These are phyloP conservation scores for Mastacembelus armatus DNA, from an alignment of 2,797 vertebrate genomes.

Conservation along the genomic window DNA sequence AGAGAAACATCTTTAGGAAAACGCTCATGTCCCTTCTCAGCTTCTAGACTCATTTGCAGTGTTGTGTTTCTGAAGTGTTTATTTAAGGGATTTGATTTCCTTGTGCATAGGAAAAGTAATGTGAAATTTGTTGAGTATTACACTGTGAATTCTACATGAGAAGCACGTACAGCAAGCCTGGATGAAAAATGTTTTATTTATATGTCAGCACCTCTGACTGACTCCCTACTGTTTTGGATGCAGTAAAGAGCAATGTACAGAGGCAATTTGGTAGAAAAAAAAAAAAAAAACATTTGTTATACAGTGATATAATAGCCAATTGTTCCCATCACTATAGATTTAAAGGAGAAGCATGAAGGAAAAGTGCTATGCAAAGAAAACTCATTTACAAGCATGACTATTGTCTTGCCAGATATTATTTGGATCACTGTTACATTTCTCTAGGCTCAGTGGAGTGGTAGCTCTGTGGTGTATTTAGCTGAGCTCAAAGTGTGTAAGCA, in stretches of 20 bases:
- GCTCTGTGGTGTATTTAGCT: not conserved
- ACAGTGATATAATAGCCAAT: conserved; percentile 5
- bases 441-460: not conserved
- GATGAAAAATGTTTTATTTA: conserved; percentile 35
- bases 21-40: conserved; percentile 2
- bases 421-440: conserved; percentile 4
- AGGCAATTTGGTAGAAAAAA: not conserved
- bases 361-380: conserved; percentile 1
- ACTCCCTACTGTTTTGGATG: conserved; percentile 18
- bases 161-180: not conserved
- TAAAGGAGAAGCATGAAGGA: not conserved
- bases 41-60: conserved; percentile 4
- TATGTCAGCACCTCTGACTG: conserved; percentile 10
- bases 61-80: conserved; percentile 17
- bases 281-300: not conserved
- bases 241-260: conserved; percentile 14
- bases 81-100: conserved; percentile 4
- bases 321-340: conserved; percentile 1
- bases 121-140: conserved; percentile 21
- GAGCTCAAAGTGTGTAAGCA: too few relatives aligned
- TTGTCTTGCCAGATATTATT: not conserved
- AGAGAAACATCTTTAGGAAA: conserved; percentile 14
- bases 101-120: not conserved
- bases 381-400: conserved; percentile 6
- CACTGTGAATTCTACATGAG: conserved; percentile 3